Evolutionary conservation across 2,888 invertebrate species (phyloP), one percentile per base, ranked within the genome.

Genomic region (Hydraecia micacea): DNA sequence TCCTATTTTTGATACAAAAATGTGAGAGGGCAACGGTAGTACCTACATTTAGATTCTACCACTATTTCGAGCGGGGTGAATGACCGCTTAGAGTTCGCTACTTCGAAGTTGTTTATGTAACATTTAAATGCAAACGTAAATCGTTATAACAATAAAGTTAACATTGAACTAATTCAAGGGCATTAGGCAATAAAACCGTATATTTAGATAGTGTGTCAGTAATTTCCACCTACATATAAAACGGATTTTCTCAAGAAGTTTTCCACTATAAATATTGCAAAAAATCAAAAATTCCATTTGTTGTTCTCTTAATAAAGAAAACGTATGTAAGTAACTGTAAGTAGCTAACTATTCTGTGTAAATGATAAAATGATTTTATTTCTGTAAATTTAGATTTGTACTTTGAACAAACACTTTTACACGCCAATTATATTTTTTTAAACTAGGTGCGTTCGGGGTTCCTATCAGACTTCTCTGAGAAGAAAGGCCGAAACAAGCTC

Each of bases 11-110:
- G 87, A 80, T 76, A 84, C 85, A 87, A 85, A 85, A 84, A 85
- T 80, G 55, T 80, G 60, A 36, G 36, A 71, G 70, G 74, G 21
- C 39, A 74, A 77, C 73, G 66, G 36, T 70, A 79, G 73, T 58
- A n/a, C n/a, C 55, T 58, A 84, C 81, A 80, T 84, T 79, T 86
- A 85, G 81, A 87, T 87, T 81, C 81, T 75, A 73, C 68, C 71
- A 87, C 87, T 90, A 88, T 90, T 90, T 87, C 78, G 75, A 87
- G 87, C 86, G 81, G 70, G 90, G 85, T 90, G 85, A 87, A 89
- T 69, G 87, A 83, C 79, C 89, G 80, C 75, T 58, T 32, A 69
- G 70, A 74, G 74, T 77, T 73, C 32, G 77, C 81, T 83, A 79
- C 72, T 79, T 80, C 79, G 49, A 74, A 79, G 79, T 86, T 87